Base-by-base conservation (phyloP, 2,888 invertebrate species). In the Napeogenes inachia region DNA sequence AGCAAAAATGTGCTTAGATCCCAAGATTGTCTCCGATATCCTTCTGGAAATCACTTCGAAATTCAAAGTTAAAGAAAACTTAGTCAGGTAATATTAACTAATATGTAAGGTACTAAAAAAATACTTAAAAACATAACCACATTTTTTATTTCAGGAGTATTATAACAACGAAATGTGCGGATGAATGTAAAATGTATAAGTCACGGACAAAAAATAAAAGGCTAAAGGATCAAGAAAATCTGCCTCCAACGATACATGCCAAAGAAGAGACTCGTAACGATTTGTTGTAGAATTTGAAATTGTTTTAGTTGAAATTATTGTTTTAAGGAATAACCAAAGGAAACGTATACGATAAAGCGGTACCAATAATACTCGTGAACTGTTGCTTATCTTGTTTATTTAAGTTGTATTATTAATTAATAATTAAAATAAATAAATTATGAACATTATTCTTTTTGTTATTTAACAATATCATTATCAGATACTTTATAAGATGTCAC, bases 111-210 rank as follows among this genome's bases (percentile, higher is more conserved):
- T 6, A 35, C 6, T 2, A 2, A 35, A 35, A 35, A 5, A 5
- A 35, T 35, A 35, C 6, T 35, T 35, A 4, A 8, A 47, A 47
- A n/a, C 47, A 47, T 47, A 47, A 61, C 13, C 46, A 59, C 56
- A 35, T 5, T 47, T 33, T 45, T 45, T 63, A 57, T 81, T 80
- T 38, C 79, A 91, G 93, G 68, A 87, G 85, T 56, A 91, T 92
- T 2, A 93, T 93, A 12, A 93, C 93, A 10, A 92, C 92, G 0
- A 93, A 93, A 76, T 93, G 93, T 70, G 92, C 93, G 0, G 93
- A 93, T 68, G 93, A 93, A 74, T 91, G 91, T 67, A 93, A 93
- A 79, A 92, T 93, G 92, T 81, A 79, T 66, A 91, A 85, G 60
- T 84, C 85, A 60, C 76, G 88, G 64, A 72, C 80, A 59, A 80